Evolutionary conservation across 2,797 vertebrate species (phyloP).

Genomic region (Sebastolobus alascanus): DNA sequence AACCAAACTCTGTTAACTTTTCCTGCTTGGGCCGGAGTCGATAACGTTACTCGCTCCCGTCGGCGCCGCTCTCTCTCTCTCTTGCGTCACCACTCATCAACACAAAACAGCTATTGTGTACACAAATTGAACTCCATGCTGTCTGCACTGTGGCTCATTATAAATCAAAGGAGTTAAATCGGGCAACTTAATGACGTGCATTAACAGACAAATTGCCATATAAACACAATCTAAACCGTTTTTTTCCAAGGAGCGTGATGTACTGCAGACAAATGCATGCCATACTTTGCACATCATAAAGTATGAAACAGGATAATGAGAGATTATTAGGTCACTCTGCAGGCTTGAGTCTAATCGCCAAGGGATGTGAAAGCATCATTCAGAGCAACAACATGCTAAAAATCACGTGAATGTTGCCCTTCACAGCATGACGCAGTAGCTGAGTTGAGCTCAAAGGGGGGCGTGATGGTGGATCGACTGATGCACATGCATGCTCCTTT

Average conservation of each 20-base stretch:
- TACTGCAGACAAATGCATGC: conserved; percentile 2
- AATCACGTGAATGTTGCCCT: conserved; percentile 6
- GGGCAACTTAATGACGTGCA: conserved; percentile 15
- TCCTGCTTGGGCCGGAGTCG: too few relatives aligned
- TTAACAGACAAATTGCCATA: conserved; percentile 38
- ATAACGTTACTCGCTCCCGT: too few relatives aligned
- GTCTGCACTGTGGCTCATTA: conserved; percentile 15
- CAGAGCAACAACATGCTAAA: conserved; percentile 5
- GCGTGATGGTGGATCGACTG: background rate
- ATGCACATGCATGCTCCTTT: conserved; percentile 22
- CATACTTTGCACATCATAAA: conserved; percentile 20
- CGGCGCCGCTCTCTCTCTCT: too few relatives aligned
- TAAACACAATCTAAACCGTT: conserved; percentile 7
- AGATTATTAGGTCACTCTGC: conserved; percentile 22
- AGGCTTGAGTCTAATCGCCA: background rate
- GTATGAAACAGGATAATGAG: conserved; percentile 24
- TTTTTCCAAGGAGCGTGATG: background rate
- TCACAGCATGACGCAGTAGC: conserved; percentile 17
- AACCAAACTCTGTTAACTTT: too few relatives aligned
- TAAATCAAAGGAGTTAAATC: conserved; percentile 1
- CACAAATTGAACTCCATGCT: conserved; percentile 5
- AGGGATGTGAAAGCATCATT: conserved; percentile 12
- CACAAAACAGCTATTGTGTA: background rate
- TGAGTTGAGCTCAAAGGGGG: background rate
- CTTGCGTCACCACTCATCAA: too few relatives aligned